Percentiles rank a stretch among this genome's conserved stretches.
These are phyloP conservation scores for Alces alces DNA, from an alignment of 2,113 vertebrate species.

Conservation along the genomic window DNA sequence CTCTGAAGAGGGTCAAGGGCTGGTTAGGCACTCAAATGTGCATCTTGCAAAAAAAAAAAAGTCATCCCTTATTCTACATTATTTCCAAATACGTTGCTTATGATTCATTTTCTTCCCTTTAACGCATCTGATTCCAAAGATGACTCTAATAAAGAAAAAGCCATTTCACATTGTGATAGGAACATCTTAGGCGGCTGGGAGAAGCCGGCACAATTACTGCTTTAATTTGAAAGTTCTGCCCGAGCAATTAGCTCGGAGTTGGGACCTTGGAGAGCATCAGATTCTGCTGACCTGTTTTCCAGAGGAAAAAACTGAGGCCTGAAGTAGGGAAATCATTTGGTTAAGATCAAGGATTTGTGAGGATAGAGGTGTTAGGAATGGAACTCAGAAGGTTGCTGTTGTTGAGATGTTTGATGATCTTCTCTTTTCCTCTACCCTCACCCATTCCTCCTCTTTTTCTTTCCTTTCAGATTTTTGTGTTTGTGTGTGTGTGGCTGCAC, in stretches of 20 bases:
- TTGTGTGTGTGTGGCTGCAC: background rate
- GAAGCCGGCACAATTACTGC: constrained; percentile 9
- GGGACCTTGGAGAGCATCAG: background rate
- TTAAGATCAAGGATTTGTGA: background rate
- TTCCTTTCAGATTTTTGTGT: background rate
- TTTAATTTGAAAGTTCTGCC: constrained; percentile 48
- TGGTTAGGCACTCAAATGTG: background rate
- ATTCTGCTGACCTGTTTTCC: constrained; percentile 27
- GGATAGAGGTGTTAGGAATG: background rate
- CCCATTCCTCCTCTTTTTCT: background rate
- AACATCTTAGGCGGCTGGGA: background rate
- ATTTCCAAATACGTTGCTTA: background rate
- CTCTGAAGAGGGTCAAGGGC: background rate
- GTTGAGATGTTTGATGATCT: background rate
- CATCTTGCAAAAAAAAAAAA: background rate
- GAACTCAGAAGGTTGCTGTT: background rate
- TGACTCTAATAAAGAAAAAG: constrained; percentile 22
- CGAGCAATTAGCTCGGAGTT: background rate
- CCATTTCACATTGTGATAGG: background rate
- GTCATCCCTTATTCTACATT: background rate
- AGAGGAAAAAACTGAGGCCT: background rate
- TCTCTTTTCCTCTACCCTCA: background rate
- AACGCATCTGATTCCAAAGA: constrained; percentile 6
- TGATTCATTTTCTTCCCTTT: background rate
- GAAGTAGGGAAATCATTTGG: background rate